Evolutionary conservation across 1,140 invertebrate species (phyloP).

Genomic region (Lysiphlebus fabarum): DNA sequence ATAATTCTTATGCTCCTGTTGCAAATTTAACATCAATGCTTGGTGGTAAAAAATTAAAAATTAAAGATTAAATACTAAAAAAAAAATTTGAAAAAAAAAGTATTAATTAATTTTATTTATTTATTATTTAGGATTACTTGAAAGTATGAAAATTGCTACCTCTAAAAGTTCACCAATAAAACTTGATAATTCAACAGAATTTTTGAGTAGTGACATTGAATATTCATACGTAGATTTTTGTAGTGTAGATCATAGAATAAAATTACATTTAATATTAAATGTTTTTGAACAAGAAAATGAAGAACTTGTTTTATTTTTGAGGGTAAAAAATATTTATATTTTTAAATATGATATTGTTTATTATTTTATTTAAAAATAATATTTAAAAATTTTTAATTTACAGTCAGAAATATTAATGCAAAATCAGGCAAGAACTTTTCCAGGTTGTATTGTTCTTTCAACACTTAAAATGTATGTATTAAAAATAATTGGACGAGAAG

Average conservation of each 20-base stretch:
- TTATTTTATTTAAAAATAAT: too few relatives aligned
- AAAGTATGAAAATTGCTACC: slow-evolving; percentile 46
- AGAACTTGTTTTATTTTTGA: slow-evolving; percentile 56
- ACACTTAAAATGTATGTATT: slow-evolving; percentile 58
- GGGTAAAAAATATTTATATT: slow-evolving; percentile 16
- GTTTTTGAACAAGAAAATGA: slow-evolving; percentile 59
- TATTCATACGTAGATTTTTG: slow-evolving; percentile 60
- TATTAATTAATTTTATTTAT: slow-evolving; percentile 11
- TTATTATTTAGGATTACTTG: slow-evolving; percentile 41
- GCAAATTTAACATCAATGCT: slow-evolving; percentile 46
- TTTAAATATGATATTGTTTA: too few relatives aligned
- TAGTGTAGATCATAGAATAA: slow-evolving; percentile 60
- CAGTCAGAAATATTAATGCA: slow-evolving; percentile 49
- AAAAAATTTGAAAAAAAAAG: slow-evolving; percentile 9
- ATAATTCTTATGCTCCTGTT: slow-evolving; percentile 27
- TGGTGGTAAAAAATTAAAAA: slow-evolving; percentile 35
- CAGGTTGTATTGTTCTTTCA: slow-evolving; percentile 58
- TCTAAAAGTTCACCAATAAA: slow-evolving; percentile 34
- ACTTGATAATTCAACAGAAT: slow-evolving; percentile 33
- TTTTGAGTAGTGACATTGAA: slow-evolving; percentile 41
- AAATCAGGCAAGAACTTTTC: slow-evolving; percentile 35
- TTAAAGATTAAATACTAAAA: not conserved
- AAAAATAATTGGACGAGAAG: slow-evolving; percentile 51
- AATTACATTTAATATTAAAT: slow-evolving; percentile 57
- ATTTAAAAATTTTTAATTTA: too few relatives aligned